Evolutionary conservation across 2,113 vertebrate genomes (phyloP), one percentile per base, ranked within the genome.

Genomic region (Peromyscus polionotus): DNA sequence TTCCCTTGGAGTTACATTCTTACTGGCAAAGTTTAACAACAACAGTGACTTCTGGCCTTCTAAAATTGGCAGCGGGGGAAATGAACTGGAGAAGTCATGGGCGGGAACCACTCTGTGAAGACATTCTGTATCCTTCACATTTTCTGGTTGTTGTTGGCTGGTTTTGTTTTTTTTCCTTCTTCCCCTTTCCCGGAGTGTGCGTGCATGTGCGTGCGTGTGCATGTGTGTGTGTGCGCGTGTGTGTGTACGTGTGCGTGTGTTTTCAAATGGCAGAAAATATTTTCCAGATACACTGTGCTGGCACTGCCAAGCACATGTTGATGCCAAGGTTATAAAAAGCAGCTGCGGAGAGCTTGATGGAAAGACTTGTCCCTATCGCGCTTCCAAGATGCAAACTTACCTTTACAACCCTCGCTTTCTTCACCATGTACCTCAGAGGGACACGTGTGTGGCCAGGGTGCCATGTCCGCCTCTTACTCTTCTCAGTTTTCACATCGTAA

Each of bases 291-390:
- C 98, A 97, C 98, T 99, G 98, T 98, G 98, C 99, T 99, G 99
- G 99, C 99, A 85, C 97, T 97, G 86, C 97, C 97, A 83, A 98
- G 95, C 68, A 97, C 51, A 88, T 97, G 98, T 98, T 98, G 96
- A 96, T 98, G 98, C 99, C 98, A 99, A 98, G 98, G 98, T 97
- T 97, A 97, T 96, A 98, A 99, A 99, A 99, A 98, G 98, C 98
- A 99, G 99, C 99, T 99, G 99, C 98, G 99, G 99, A 98, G 98
- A 96, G 96, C 98, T 97, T 98, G 99, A 99, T 98, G 98, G 98
- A 99, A 99, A 99, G 99, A 99, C 99, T 99, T 98, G 98, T 97
- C 98, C 98, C 98, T 98, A 98, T 98, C 99, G 98, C 98, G 98
- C 98, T 99, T 99, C 99, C 96, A 70, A 97, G 94, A 97, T 80